phyloP scores from a whole-genome alignment of 1,140 invertebrate genomes.

The Neuroterus valhalla region DNA sequence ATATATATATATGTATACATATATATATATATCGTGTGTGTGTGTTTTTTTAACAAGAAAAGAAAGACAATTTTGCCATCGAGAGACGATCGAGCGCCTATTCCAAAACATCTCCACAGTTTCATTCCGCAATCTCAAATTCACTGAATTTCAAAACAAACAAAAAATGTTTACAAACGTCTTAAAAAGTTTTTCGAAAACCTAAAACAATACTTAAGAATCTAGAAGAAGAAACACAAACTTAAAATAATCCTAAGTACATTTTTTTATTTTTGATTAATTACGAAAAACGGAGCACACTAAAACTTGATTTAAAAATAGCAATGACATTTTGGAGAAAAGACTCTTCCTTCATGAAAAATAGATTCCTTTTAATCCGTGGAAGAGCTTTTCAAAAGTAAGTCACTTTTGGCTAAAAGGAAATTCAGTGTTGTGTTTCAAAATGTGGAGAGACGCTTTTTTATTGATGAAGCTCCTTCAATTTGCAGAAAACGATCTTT shows the following conservation, averaged over 20 bases:
- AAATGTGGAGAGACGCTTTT: slow-evolving; percentile 18
- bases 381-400: background rate
- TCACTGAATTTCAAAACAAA: too few relatives aligned
- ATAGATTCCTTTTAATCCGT: background rate
- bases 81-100: slow-evolving; percentile 11
- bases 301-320: slow-evolving; percentile 6
- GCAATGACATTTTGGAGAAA: background rate
- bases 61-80: background rate
- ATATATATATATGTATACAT: background rate
- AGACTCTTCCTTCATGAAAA: background rate
- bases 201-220: too few relatives aligned
- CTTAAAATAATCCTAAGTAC: background rate
- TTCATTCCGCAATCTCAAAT: background rate
- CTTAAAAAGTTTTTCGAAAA: background rate
- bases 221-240: too few relatives aligned
- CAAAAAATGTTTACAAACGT: background rate
- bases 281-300: slow-evolving; percentile 6
- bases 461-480: background rate
- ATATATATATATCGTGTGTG: background rate
- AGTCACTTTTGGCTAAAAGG: background rate
- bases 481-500: background rate
- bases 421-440: slow-evolving; percentile 11
- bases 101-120: slow-evolving; percentile 8
- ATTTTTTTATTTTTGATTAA: background rate
- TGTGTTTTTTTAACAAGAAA: background rate